Percentiles rank a stretch among this genome's conserved stretches.
Conservation (phyloP, 2,113 vertebrate genomes). For the Ciconia boyciana region DNA sequence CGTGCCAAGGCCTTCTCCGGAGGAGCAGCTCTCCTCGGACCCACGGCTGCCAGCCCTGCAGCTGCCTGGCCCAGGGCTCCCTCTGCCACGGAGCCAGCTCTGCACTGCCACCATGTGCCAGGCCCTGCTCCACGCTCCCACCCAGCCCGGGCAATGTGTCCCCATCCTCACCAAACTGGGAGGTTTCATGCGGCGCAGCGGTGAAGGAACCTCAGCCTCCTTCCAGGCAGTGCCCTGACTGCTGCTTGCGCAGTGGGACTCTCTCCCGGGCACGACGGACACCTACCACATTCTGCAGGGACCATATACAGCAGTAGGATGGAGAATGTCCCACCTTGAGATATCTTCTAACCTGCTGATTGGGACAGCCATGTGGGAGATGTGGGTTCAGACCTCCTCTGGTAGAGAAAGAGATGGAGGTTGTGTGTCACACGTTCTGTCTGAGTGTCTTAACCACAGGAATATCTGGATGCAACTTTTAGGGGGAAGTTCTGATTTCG, state of each 20-base stretch:
- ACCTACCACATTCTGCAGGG: not conserved
- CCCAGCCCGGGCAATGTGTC: rapidly evolving
- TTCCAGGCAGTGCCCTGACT: not conserved
- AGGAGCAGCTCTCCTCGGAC: rapidly evolving
- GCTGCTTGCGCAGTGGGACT: rapidly evolving
- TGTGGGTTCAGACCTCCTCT: not conserved
- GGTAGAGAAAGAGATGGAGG: not conserved
- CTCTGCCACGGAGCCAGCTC: not conserved
- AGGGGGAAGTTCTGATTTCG: not conserved
- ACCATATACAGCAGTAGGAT: not conserved
- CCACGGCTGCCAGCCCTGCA: not conserved
- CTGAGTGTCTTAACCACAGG: not conserved
- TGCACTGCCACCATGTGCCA: not conserved
- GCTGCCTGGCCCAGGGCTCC: too few relatives aligned
- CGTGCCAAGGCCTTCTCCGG: rapidly evolving
- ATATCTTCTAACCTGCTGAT: not conserved
- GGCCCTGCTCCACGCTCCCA: rapidly evolving
- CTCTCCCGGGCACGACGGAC: not conserved
- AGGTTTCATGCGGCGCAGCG: rapidly evolving
- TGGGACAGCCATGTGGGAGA: not conserved
- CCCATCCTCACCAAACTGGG: rapidly evolving
- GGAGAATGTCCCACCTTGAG: not conserved
- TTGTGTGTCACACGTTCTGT: rapidly evolving
- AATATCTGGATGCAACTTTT: not conserved
- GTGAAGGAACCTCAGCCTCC: not conserved